These are phyloP conservation scores for Rhagonycha lutea DNA, from an alignment of 2,888 invertebrate genomes.

Conservation along the genomic window DNA sequence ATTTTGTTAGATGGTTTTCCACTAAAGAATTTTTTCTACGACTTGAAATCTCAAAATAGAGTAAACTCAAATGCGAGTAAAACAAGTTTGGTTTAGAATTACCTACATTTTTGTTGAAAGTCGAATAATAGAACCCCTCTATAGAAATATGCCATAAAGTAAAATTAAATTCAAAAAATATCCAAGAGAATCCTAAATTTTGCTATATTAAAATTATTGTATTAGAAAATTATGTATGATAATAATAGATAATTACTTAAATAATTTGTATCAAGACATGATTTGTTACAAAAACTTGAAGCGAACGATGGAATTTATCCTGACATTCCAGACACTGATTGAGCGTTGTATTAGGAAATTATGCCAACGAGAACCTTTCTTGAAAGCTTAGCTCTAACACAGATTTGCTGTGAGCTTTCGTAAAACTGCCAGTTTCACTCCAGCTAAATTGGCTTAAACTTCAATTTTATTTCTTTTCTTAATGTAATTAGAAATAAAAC, in stretches of 20 bases:
- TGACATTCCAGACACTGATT: conserved; percentile 29
- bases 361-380: conserved; percentile 26
- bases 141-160: background rate
- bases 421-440: conserved; percentile 24
- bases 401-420: conserved; percentile 22
- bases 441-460: conserved; percentile 19
- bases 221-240: background rate
- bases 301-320: conserved; percentile 23
- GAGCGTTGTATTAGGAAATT: conserved; percentile 30
- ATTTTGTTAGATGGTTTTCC: background rate
- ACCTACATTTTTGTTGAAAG: background rate
- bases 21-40: background rate
- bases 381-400: conserved; percentile 23
- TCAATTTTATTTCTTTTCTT: conserved; percentile 15
- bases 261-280: conserved; percentile 7
- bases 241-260: background rate
- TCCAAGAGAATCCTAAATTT: background rate
- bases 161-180: background rate
- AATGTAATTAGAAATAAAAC: conserved; percentile 19
- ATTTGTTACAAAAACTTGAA: conserved; percentile 13
- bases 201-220: background rate
- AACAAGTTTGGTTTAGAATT: too few species aligned
- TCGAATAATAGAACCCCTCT: background rate
- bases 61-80: background rate
- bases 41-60: background rate